Evolutionary conservation across 1,140 invertebrate species (phyloP).

Genomic region (Conus betulinus): DNA sequence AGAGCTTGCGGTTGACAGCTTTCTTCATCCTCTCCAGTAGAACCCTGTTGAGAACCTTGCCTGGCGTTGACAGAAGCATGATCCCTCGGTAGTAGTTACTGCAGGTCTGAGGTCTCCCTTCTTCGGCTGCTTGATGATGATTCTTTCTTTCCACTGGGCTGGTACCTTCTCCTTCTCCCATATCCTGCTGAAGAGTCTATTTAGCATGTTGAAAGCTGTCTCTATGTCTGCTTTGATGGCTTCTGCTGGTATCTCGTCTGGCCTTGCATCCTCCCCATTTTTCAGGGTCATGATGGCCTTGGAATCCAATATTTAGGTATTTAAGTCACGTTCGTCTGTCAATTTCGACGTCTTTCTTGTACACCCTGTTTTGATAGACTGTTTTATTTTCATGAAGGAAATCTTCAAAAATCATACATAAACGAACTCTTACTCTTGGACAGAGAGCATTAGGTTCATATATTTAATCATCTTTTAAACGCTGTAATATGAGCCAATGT

Average conservation of each 20-base stretch:
- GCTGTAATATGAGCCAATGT: too few relatives aligned
- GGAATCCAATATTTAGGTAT: too few relatives aligned
- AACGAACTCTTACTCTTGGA: too few relatives aligned
- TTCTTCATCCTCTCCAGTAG: constrained; percentile 3
- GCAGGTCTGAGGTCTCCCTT: not conserved
- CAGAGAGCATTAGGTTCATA: too few relatives aligned
- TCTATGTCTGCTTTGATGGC: constrained; percentile 40
- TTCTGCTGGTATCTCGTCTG: constrained; percentile 39
- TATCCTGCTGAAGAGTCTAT: constrained; percentile 25
- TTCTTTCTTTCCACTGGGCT: constrained; percentile 48
- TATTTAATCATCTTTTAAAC: too few relatives aligned
- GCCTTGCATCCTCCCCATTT: constrained; percentile 38
- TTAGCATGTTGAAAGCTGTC: constrained; percentile 28
- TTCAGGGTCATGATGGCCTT: constrained; percentile 30
- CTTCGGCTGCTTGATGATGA: constrained; percentile 36
- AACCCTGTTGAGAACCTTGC: constrained; percentile 10
- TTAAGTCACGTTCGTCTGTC: too few relatives aligned
- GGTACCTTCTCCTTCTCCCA: constrained; percentile 33
- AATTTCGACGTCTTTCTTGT: too few relatives aligned
- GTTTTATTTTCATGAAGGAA: too few relatives aligned
- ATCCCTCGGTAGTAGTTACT: not conserved
- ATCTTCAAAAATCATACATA: too few relatives aligned
- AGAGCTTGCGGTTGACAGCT: not conserved
- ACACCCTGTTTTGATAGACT: too few relatives aligned
- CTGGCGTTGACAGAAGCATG: not conserved